These are phyloP conservation scores for Hybognathus amarus DNA, from an alignment of 2,797 vertebrate species.

Conservation along the genomic window DNA sequence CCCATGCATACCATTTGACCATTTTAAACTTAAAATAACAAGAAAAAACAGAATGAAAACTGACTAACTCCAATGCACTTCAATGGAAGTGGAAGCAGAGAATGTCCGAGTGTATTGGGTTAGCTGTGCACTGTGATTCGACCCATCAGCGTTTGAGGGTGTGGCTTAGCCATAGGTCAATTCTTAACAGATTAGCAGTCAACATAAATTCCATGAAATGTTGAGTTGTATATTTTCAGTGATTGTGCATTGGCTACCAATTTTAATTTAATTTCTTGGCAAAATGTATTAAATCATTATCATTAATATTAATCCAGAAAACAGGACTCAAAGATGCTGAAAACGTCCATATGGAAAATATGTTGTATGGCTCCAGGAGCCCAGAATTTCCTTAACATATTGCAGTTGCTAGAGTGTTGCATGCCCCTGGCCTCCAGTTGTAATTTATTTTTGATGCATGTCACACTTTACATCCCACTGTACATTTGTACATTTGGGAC, in stretches of 20 bases:
- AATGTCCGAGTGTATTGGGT: too few species aligned
- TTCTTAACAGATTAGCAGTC: not conserved
- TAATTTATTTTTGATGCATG: conserved; percentile 58
- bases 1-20: too few species aligned
- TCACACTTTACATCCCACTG: conserved; percentile 50
- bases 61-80: too few species aligned
- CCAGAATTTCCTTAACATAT: conserved; percentile 47
- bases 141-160: too few species aligned
- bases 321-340: conserved; percentile 16
- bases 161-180: too few species aligned
- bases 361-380: conserved; percentile 7
- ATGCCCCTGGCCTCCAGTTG: conserved; percentile 41
- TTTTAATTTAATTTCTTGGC: not conserved
- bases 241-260: not conserved
- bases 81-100: too few species aligned
- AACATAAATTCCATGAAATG: not conserved
- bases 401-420: conserved; percentile 31
- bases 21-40: too few species aligned
- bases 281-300: not conserved
- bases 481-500: conserved; percentile 58
- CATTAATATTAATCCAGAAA: not conserved
- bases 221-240: not conserved
- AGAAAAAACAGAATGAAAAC: too few species aligned
- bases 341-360: conserved; percentile 48
- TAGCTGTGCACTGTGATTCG: too few species aligned